phyloP scores from a whole-genome alignment of 2,797 vertebrate species.

The Poeciliopsis presidionis region DNA sequence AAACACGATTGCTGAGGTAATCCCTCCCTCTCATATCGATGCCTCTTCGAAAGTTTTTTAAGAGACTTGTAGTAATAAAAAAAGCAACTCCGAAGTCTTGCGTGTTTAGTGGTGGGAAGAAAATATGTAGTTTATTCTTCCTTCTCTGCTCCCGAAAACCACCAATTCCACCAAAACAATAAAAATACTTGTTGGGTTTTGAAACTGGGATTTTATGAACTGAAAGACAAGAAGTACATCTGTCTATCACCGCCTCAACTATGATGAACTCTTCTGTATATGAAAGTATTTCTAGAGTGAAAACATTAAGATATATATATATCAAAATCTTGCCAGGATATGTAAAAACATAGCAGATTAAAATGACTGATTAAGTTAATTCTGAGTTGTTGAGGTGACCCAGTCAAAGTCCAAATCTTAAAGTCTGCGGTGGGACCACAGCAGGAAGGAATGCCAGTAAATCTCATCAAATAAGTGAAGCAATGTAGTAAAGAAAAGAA shows the following conservation, averaged over 20 bases:
- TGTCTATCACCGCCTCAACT: background rate
- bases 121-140: background rate
- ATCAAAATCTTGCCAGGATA: background rate
- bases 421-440: background rate
- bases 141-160: background rate
- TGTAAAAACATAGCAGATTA: background rate
- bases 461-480: background rate
- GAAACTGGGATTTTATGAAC: background rate
- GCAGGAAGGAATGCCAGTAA: background rate
- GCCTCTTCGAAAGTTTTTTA: background rate
- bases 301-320: background rate
- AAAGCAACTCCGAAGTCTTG: background rate
- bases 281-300: background rate
- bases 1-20: slow-evolving; percentile 96
- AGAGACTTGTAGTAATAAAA: background rate
- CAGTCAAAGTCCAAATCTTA: background rate
- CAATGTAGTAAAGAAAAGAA: background rate
- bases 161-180: background rate
- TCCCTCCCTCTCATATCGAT: background rate
- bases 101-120: no score
- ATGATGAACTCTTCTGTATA: background rate
- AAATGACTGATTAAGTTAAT: background rate
- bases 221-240: background rate
- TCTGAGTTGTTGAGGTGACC: background rate
- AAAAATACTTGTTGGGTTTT: background rate